Conservation (phyloP, 2,113 vertebrate genomes). For the Prunella fulvescens region DNA sequence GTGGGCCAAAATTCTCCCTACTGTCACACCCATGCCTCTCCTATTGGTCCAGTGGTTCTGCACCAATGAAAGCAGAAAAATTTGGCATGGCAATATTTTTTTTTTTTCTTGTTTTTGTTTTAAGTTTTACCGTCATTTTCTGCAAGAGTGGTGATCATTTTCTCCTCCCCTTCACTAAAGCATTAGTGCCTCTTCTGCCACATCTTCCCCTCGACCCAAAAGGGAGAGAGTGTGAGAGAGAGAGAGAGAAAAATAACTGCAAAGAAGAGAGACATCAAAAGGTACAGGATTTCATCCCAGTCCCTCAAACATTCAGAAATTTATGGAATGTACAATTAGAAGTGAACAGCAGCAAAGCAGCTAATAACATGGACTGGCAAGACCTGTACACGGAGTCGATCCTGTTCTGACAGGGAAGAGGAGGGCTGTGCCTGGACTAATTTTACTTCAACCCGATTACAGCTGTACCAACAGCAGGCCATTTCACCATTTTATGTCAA, state of each 20-base stretch:
- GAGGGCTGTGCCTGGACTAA: conserved; percentile 59
- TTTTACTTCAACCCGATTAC: conserved; percentile 27
- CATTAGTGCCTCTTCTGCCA: conserved; percentile 8
- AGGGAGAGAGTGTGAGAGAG: background rate
- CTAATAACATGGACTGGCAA: conserved; percentile 69
- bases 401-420: conserved; percentile 60
- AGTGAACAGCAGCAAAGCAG: conserved; percentile 76
- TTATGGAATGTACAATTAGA: conserved; percentile 71
- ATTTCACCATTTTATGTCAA: background rate
- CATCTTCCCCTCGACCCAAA: background rate
- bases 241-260: conserved; percentile 18
- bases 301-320: conserved; percentile 75
- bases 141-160: background rate
- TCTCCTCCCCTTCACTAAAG: conserved; percentile 6
- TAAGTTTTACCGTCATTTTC: background rate
- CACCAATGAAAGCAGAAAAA: background rate
- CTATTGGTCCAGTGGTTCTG: background rate
- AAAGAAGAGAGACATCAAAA: conserved; percentile 56
- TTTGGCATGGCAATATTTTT: background rate
- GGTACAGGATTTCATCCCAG: conserved; percentile 79
- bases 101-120: background rate
- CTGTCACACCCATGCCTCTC: background rate
- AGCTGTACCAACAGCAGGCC: conserved; percentile 30
- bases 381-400: conserved; percentile 64
- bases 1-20: background rate